Conservation (phyloP, 1,140 invertebrate genomes). For the Drosophila burlai region DNA sequence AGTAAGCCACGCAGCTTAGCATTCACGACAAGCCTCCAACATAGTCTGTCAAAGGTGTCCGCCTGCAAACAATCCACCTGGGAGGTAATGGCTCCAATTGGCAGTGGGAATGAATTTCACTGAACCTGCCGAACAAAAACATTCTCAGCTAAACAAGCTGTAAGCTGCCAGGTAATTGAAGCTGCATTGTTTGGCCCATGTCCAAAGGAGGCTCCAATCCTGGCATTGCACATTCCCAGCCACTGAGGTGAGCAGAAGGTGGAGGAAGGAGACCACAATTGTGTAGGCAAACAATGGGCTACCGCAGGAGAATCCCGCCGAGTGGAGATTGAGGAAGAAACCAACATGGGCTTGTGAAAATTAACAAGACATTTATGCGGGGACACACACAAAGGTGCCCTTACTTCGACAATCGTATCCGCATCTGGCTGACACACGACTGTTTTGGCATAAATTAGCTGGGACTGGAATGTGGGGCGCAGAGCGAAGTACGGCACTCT, state of each 20-base stretch:
- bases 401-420: constrained; percentile 30
- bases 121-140: constrained; percentile 41
- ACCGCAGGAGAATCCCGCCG: constrained; percentile 3
- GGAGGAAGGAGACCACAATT: constrained; percentile 33
- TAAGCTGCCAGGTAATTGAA: constrained; percentile 66
- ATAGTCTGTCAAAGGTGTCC: neutral
- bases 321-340: neutral
- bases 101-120: constrained; percentile 12
- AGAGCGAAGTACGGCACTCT: constrained; percentile 2
- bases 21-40: neutral
- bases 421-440: constrained; percentile 19
- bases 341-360: constrained; percentile 40
- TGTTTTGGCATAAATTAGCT: constrained; percentile 72
- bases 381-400: constrained; percentile 54
- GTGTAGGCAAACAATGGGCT: constrained; percentile 65
- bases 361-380: constrained; percentile 75
- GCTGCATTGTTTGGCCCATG: constrained; percentile 47
- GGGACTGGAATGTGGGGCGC: neutral
- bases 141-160: constrained; percentile 39
- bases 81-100: constrained; percentile 19
- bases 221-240: constrained; percentile 59
- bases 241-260: neutral
- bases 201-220: constrained; percentile 32
- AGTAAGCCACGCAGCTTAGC: neutral
- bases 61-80: constrained; percentile 20